Evolutionary conservation across 2,113 vertebrate genomes (phyloP), one percentile per base, ranked within the genome.

Genomic region (Actinemys pallida): DNA sequence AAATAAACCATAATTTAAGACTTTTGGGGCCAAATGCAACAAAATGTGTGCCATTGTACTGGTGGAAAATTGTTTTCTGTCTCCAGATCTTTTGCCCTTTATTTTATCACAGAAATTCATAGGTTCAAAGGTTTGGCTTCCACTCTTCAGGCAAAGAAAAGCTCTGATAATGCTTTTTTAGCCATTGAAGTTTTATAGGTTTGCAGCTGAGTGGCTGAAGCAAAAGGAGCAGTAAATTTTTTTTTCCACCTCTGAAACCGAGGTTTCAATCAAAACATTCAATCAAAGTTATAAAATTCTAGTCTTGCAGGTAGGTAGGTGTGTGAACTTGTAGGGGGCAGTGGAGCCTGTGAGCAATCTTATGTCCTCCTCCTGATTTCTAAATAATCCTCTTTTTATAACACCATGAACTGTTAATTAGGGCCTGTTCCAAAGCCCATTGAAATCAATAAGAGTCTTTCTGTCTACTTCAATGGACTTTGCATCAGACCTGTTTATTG

Each of bases 101-200:
- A 84, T 95, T 95, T 94, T 88, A 0, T 94, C 62, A 86, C 79
- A 81, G 86, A 94, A 97, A 94, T 90, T 89, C 75, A 8, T 54
- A 22, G 39, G 90, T 93, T 96, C 92, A 93, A 75, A 93, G 91
- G 84, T 95, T 95, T 94, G 69, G 12, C 47, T 94, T 96, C 92
- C 89, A 65, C 83, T 94, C 93, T 54, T 29, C 85, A 86, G 56
- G 49, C 87, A 80, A 80, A 35, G 86, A 86, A 90, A 91, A 94
- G 93, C 90, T 91, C 89, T 93, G 90, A 89, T 95, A 83, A 94
- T 85, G 56, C 75, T 95, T 90, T 59, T 93, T 90, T 62, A 87
- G 90, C 83, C 94, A 94, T 96, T 96, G 93, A 95, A 95, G 62
- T 86, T 96, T 92, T 35, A 95, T 90, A 93, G 79, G 45, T 91